Base-by-base conservation (phyloP, 2,797 vertebrate genomes). In the Crocodylus rhombifer region DNA sequence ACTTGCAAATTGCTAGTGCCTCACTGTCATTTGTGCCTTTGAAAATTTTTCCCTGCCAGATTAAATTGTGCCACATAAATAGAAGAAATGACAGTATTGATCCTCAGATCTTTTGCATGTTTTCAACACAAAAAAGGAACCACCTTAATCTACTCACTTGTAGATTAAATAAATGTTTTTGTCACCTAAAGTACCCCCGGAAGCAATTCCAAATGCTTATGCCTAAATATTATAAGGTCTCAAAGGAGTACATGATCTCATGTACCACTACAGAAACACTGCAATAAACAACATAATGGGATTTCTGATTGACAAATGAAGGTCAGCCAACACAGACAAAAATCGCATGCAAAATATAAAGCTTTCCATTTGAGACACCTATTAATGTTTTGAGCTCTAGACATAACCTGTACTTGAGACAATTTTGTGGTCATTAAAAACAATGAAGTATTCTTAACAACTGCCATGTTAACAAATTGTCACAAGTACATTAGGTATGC, bases 261-360 rank as follows among this genome's bases (percentile, higher is more conserved):
- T 51, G 16, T 3, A 51, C 42, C 6, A 73, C 42, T 42, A 20
- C 8, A 14, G 26, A 25, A 9, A 26, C 9, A 16, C 23, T 51
- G 23, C 23, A 26, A 8, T 26, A 73, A 73, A 51, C 42, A 51
- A 33, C 56, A 56, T 56, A 91, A 17, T 21, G 18, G 28, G 16
- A 42, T 30, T 76, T 79, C 75, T 64, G 63, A 42, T 0, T 60
- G 82, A 60, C 5, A 2, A 2, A 55, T 1, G n/a, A 58, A 26
- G 7, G 14, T 12, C 23, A 51, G 65, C 10, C 8, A 0, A 56
- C 0, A 0, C 1, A 63, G 42, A 28, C 20, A n/a, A 51, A 58
- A 14, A 73, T 73, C 69, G 6, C 6, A 26, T 28, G 26, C 5
- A 25, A 51, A 58, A 55, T 1, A 21, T 75, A 58, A 77, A 73